Conservation (phyloP, 2,113 vertebrate species). For the Chlorodrepanis virens region DNA sequence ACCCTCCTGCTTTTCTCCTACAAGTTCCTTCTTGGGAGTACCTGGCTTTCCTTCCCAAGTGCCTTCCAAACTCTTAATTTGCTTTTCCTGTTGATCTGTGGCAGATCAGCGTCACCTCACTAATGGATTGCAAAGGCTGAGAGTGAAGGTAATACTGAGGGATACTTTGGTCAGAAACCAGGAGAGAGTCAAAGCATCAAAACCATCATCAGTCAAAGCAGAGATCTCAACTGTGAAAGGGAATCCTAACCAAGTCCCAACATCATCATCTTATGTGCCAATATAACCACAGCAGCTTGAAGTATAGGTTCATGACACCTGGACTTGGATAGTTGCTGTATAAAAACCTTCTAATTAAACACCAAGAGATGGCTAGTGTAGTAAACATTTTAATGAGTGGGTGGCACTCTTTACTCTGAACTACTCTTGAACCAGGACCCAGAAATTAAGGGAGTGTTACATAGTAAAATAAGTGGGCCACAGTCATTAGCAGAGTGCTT, state of each 20-base stretch:
- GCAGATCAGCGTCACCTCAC: not conserved
- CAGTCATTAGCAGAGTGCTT: not conserved
- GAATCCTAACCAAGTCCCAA: not conserved
- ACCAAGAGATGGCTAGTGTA: not conserved
- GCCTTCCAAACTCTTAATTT: not conserved
- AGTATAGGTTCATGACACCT: not conserved
- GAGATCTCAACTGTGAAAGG: not conserved
- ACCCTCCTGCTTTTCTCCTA: not conserved
- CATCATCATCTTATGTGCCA: not conserved
- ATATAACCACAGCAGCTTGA: not conserved
- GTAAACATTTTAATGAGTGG: slow-evolving; percentile 59
- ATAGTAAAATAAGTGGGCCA: not conserved
- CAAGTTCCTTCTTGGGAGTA: not conserved
- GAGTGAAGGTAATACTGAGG: not conserved
- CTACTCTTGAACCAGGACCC: not conserved
- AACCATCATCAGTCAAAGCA: not conserved
- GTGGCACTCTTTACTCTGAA: slow-evolving; percentile 17
- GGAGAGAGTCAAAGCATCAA: not conserved
- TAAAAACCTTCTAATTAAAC: slow-evolving; percentile 20
- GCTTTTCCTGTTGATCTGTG: not conserved
- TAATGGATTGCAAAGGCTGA: not conserved
- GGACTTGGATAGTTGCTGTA: not conserved
- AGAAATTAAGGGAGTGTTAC: not conserved
- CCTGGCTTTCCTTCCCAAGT: not conserved
- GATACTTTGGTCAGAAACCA: not conserved